Evolutionary conservation across 2,888 invertebrate species (phyloP).

Genomic region (Drosophila robusta): DNA sequence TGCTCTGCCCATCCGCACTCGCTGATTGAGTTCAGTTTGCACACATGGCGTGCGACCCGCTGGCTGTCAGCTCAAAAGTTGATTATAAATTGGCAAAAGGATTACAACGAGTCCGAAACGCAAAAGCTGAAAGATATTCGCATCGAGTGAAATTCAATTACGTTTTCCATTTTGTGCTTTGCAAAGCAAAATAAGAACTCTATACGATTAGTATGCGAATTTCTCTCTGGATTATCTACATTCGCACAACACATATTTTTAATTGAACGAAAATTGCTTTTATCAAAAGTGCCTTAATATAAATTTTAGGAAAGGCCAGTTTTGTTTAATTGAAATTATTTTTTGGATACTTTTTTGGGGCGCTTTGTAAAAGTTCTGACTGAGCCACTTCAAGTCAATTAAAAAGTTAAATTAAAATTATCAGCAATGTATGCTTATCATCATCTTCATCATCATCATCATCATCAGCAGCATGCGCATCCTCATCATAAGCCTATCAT

Average conservation of each 20-base stretch:
- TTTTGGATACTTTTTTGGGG: conserved; percentile 11
- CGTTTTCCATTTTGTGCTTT: conserved; percentile 8
- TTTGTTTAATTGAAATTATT: conserved; percentile 42
- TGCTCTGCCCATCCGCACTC: conserved; percentile 35
- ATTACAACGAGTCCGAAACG: conserved; percentile 12
- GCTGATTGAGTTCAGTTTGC: conserved; percentile 49
- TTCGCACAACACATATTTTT: neutral
- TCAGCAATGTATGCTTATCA: conserved; percentile 19
- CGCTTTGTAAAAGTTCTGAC: conserved; percentile 12
- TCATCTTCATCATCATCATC: conserved; percentile 17
- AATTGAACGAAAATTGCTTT: conserved; percentile 14
- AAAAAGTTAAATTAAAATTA: conserved; percentile 73
- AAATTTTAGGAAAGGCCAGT: conserved; percentile 11
- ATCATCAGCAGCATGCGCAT: conserved; percentile 22
- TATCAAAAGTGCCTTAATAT: conserved; percentile 11
- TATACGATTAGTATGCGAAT: neutral
- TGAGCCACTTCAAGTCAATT: conserved; percentile 52
- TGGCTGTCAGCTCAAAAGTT: conserved; percentile 37
- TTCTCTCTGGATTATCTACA: neutral
- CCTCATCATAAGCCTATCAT: conserved; percentile 26
- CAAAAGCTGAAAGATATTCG: conserved; percentile 12
- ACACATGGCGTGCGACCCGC: conserved; percentile 13
- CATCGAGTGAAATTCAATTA: conserved; percentile 26
- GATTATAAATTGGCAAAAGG: conserved; percentile 28
- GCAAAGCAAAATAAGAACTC: neutral